A percentile compares a stretch with the other conserved stretches of the same genome.
These are phyloP conservation scores for Parelbella ahira DNA, from an alignment of 2,888 invertebrate genomes.

Conservation along the genomic window DNA sequence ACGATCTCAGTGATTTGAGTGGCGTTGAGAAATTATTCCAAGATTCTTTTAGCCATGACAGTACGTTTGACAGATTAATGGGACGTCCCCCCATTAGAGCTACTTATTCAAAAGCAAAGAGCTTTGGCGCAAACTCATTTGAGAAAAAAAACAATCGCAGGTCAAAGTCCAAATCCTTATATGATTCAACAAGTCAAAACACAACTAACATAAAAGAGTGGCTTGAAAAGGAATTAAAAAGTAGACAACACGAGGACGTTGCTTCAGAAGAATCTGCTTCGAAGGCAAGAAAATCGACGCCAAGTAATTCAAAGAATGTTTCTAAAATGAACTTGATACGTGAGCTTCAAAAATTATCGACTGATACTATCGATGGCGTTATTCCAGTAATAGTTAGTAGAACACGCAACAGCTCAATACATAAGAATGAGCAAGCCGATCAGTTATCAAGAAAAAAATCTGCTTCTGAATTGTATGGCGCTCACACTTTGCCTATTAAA, in stretches of 20 bases:
- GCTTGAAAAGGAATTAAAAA: slow-evolving; percentile 48
- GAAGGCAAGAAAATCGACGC: slow-evolving; percentile 6
- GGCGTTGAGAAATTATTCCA: slow-evolving; percentile 59
- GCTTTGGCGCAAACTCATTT: slow-evolving; percentile 37
- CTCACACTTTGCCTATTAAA: slow-evolving; percentile 54
- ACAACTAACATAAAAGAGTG: slow-evolving; percentile 50
- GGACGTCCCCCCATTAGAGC: slow-evolving; percentile 47
- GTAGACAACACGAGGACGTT: slow-evolving; percentile 35
- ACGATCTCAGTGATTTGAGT: slow-evolving; percentile 47
- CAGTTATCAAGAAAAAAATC: slow-evolving; percentile 33
- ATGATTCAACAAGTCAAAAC: slow-evolving; percentile 40
- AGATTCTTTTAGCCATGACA: slow-evolving; percentile 38
- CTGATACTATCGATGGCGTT: slow-evolving; percentile 46
- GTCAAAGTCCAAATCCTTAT: slow-evolving; percentile 46
- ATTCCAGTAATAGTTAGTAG: slow-evolving; percentile 38
- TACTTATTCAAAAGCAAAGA: slow-evolving; percentile 55
- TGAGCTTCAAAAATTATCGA: slow-evolving; percentile 47
- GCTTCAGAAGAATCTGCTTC: slow-evolving; percentile 8
- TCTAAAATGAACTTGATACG: slow-evolving; percentile 33
- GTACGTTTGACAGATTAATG: slow-evolving; percentile 47
- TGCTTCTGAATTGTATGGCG: slow-evolving; percentile 42
- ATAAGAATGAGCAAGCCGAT: slow-evolving; percentile 9
- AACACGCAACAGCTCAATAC: slow-evolving; percentile 35
- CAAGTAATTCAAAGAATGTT: slow-evolving; percentile 16
- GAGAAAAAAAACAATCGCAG: slow-evolving; percentile 33